Base-by-base conservation (phyloP, 2,888 invertebrate genomes). In the Melinaea marsaeus region DNA sequence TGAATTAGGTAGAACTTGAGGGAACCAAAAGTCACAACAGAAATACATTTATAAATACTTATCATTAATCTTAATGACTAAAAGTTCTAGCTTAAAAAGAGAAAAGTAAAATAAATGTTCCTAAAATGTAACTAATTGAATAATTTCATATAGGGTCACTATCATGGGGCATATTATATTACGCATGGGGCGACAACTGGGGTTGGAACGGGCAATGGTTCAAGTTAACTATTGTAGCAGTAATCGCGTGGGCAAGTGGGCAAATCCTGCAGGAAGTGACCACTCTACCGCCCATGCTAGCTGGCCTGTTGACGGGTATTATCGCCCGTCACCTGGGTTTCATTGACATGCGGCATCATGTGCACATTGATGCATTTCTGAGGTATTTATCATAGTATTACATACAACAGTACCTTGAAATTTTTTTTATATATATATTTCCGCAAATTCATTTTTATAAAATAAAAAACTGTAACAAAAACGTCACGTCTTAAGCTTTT, bases 301-400 rank as follows among this genome's bases (percentile, higher is more conserved):
- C 86, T 13, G 86, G 87, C 1, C 68, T 90, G 2, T 66, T 86
- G 2, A 84, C 80, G 1, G 90, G 90, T 13, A 86, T 90, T 48
- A 71, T 84, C 0, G 88, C 86, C 0, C 77, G 86, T 13, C 79
- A 89, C 62, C 63, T 87, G 0, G 83, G 78, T 2, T 80, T 85
- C 22, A 78, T 90, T 0, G 84, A 89, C 54, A 90, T 90, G 86
- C 72, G 85, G 59, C 70, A 84, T 2, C 82, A 81, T 62, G 78
- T 79, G 2, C 74, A 84, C 4, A 72, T 89, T 13, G 90, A 90
- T 65, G 69, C 72, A 13, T 85, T 87, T 72, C 75, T 90, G 68
- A 85, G 90, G 90, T 90, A 74, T 60, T 22, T 57, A n/a, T 32
- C 11, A 22, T 7, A 11, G 0, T 51, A 32, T 22, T 51, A 32